phyloP scores from a whole-genome alignment of 2,888 invertebrate genomes.

The Sminthurides aquaticus region DNA sequence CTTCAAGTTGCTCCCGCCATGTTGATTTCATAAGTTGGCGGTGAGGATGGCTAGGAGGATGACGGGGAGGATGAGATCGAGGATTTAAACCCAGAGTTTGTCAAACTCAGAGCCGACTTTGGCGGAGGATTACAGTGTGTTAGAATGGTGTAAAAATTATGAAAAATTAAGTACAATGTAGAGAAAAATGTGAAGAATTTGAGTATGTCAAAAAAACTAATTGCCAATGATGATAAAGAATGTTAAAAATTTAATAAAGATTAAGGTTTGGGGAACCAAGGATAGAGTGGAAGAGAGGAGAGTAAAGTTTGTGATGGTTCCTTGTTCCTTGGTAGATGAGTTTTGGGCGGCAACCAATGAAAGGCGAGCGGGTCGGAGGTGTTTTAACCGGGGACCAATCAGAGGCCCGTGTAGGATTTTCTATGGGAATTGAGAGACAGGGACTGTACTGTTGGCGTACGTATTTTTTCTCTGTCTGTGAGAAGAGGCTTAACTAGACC shows the following conservation, averaged over 20 bases:
- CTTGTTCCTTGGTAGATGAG: not conserved
- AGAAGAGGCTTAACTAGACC: too few relatives aligned
- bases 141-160: not conserved
- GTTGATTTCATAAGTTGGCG: conserved; percentile 5
- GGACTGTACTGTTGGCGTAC: not conserved
- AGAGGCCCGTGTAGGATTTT: not conserved
- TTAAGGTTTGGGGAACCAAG: not conserved
- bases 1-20: not conserved
- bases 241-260: not conserved
- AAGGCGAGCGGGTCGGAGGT: conserved; percentile 9
- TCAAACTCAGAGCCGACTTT: not conserved
- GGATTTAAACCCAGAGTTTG: too few relatives aligned
- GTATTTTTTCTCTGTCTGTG: not conserved
- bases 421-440: conserved; percentile 2
- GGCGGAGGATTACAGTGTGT: too few relatives aligned
- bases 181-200: not conserved
- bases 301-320: not conserved
- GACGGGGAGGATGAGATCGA: not conserved
- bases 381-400: conserved; percentile 11
- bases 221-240: not conserved
- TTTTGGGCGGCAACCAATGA: conserved; percentile 17
- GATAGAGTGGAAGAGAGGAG: not conserved
- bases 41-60: not conserved
- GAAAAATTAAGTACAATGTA: not conserved
- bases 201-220: not conserved